Base-by-base conservation (phyloP, 2,113 vertebrate genomes). In the Labeo catla region DNA sequence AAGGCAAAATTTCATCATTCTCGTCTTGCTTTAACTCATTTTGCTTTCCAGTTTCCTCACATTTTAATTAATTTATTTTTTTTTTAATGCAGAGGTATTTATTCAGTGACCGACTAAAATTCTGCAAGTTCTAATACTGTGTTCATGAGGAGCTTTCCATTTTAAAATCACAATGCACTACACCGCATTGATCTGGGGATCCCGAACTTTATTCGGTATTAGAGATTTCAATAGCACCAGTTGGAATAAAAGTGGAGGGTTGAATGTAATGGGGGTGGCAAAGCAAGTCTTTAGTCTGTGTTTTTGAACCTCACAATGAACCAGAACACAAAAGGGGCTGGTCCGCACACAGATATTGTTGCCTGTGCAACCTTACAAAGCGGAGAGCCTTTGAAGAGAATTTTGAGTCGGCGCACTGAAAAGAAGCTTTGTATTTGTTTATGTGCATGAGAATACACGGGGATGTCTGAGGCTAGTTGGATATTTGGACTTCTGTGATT, bases 301-400 rank as follows among this genome's bases (percentile, higher is more conserved):
- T 87, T 88, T 87, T 76, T 89, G 76, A 87, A 87, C 80, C 80
- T 85, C 65, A 91, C 90, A 89, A 91, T 90, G 87, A 85, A 86
- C 47, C 84, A 72, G 74, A 76, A 86, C 87, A 91, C 90, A 89
- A 89, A 89, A 86, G 87, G 82, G 86, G 76, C 85, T 86, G 88
- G 85, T 82, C 76, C 65, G 81, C 66, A 63, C 86, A 85, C 78
- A 73, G 82, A 87, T 86, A 87, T 88, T 90, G 87, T 87, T 86
- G 86, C 87, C 61, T 83, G 81, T 80, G 87, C 74, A 86, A 77
- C 81, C 49, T 84, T 76, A 87, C 87, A 90, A 90, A 88, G 86
- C 76, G 73, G 82, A 78, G 86, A 28, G 81, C 76, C 81, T 84
- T 87, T 87, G 65, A 83, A 84, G 76, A 77, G 86, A 87, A 86